Conservation (phyloP, 2,888 invertebrate genomes). For the Melipona bicolor region DNA sequence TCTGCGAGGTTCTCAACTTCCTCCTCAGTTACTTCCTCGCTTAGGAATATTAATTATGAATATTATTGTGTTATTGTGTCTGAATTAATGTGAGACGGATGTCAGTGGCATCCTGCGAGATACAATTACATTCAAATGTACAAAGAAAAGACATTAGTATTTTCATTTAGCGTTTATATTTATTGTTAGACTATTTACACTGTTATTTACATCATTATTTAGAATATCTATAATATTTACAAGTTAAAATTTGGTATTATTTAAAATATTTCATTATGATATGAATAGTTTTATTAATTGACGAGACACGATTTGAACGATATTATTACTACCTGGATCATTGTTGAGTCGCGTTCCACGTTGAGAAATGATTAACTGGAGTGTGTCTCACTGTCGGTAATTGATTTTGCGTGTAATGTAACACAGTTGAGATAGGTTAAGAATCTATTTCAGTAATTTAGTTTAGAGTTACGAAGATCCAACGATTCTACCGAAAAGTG, state of each 20-base stretch:
- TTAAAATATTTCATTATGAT: neutral
- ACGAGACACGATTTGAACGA: neutral
- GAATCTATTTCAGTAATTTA: too few relatives aligned
- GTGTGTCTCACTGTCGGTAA: too few relatives aligned
- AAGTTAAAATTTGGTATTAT: too few relatives aligned
- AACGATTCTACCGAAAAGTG: too few relatives aligned
- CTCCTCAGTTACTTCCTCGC: neutral
- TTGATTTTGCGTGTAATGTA: too few relatives aligned
- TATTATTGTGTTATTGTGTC: neutral
- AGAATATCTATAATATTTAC: too few relatives aligned
- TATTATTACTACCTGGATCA: neutral
- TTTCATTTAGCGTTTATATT: neutral
- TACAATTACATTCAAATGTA: neutral
- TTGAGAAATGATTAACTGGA: too few relatives aligned
- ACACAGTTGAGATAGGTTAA: too few relatives aligned
- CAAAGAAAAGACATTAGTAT: neutral
- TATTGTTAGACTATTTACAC: neutral
- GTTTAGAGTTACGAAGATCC: too few relatives aligned
- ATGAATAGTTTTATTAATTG: neutral
- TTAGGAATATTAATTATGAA: neutral
- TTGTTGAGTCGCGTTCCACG: too few relatives aligned
- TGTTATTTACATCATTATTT: too few relatives aligned
- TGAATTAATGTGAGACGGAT: neutral
- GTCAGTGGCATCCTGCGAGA: neutral
- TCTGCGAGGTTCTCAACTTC: conserved; percentile 28